Base-by-base conservation (phyloP, 2,797 vertebrate species). In the Pristis pectinata region DNA sequence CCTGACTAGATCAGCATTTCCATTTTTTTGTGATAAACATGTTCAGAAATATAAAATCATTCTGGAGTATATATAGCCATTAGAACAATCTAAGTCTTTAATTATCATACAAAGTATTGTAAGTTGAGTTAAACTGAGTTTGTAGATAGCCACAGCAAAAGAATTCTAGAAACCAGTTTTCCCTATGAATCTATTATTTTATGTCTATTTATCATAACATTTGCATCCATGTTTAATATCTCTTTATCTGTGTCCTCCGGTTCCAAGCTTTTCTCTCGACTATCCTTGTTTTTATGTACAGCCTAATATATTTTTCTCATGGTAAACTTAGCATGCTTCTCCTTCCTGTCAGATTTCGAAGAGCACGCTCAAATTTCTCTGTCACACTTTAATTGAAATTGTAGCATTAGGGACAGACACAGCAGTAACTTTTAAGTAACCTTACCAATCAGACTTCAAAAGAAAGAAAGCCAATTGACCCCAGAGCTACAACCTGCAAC, bases 371-470 rank as follows among this genome's bases (percentile, higher is more conserved):
- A 83, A 49, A 30, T 27, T 56, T 19, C 30, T 59, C 67, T 3
- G 30, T 87, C 6, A 59, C 34, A 34, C 17, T 34, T 87, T 87
- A 34, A 59, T 59, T 87, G 53, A 59, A 59, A 87, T 87, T 87
- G 56, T 30, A 59, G 30, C 34, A 87, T 59, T 1, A n/a, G 30
- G 17, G 11, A 61, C 10, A 13, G 15, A 87, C 10, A 34, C 10
- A 11, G 49, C 53, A 59, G 85, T 87, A 87, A 87, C 53, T 34
- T 89, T 34, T 89, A 64, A 64, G 85, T 61, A 8, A 59, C 30
- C 85, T 89, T 64, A 61, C 56, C 85, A 89, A 61, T 89, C 34
- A 89, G 5, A n/a, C 17, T 89, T 89, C 34, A 37, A 89, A 89
- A 37, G 34, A 64, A 89, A 64, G 34, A 64, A 34, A 64, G 17